These are phyloP conservation scores for Delichon dasypus DNA, from an alignment of 2,797 vertebrate species.

Conservation along the genomic window DNA sequence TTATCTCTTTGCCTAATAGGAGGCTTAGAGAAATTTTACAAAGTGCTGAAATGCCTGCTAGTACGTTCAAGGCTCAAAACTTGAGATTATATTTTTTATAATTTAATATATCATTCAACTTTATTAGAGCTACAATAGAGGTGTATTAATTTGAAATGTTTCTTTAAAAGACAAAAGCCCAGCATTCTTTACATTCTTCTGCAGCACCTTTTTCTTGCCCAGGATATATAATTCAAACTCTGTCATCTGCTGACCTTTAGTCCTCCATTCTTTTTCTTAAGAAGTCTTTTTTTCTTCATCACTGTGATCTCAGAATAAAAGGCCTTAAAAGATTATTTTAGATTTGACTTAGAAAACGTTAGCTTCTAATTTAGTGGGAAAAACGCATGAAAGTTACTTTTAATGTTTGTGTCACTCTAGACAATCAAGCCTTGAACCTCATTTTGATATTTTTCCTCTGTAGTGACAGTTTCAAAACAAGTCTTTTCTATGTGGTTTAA, in stretches of 20 bases:
- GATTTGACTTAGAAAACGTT: background rate
- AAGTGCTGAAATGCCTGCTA: background rate
- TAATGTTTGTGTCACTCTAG: background rate
- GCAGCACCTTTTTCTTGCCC: background rate
- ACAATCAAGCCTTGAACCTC: background rate
- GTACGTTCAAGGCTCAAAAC: background rate
- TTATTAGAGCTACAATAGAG: background rate
- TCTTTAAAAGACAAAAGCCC: background rate
- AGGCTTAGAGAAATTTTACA: background rate
- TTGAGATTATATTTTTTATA: background rate
- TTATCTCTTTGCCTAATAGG: background rate
- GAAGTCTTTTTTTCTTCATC: background rate
- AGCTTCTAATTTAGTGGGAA: background rate
- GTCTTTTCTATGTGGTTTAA: background rate
- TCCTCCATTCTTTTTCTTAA: background rate
- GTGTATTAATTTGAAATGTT: background rate
- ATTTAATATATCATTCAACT: background rate
- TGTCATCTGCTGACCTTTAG: slow-evolving; percentile 5
- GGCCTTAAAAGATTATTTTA: background rate
- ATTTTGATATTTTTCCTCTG: background rate
- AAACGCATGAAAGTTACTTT: background rate
- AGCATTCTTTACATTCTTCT: background rate
- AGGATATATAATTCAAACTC: slow-evolving; percentile 8
- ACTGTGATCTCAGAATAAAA: background rate
- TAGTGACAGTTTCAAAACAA: background rate